phyloP scores from a whole-genome alignment of 2,888 invertebrate genomes.

The Chesias legatella region DNA sequence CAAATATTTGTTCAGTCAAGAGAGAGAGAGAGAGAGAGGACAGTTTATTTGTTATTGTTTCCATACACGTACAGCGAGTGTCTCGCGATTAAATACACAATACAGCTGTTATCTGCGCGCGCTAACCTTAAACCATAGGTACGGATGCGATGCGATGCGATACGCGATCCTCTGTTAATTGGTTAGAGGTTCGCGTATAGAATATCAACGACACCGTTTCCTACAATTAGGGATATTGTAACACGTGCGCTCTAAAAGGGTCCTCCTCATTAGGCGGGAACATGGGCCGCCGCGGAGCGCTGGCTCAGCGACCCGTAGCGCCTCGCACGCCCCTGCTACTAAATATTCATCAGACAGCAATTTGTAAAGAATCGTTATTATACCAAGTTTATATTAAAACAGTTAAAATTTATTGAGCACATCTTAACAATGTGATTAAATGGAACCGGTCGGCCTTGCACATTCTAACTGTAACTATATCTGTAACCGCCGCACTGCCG shows the following conservation, averaged over 20 bases:
- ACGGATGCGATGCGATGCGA: too few relatives aligned
- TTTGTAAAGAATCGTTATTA: constrained; percentile 60
- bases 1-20: constrained; percentile 5
- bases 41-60: constrained; percentile 6
- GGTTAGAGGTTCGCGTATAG: constrained; percentile 52
- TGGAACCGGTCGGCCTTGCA: constrained; percentile 48
- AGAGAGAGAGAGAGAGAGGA: too few relatives aligned
- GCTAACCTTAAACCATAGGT: constrained; percentile 30
- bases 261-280: constrained; percentile 64
- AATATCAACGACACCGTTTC: constrained; percentile 65
- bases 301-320: constrained; percentile 30
- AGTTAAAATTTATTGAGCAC: constrained; percentile 55
- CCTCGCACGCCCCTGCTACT: constrained; percentile 47
- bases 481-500: too few relatives aligned
- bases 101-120: constrained; percentile 24
- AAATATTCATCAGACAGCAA: constrained; percentile 68
- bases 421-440: constrained; percentile 61
- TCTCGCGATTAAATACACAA: constrained; percentile 8
- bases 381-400: constrained; percentile 45
- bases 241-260: constrained; percentile 60
- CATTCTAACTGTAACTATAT: constrained; percentile 45
- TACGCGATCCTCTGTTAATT: constrained; percentile 55
- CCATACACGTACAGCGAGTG: constrained; percentile 4
- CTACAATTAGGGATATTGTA: constrained; percentile 70
- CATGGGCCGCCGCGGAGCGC: constrained; percentile 43